Evolutionary conservation across 2,888 invertebrate species (phyloP), one percentile per base, ranked within the genome.

Genomic region (Amiota mariae): DNA sequence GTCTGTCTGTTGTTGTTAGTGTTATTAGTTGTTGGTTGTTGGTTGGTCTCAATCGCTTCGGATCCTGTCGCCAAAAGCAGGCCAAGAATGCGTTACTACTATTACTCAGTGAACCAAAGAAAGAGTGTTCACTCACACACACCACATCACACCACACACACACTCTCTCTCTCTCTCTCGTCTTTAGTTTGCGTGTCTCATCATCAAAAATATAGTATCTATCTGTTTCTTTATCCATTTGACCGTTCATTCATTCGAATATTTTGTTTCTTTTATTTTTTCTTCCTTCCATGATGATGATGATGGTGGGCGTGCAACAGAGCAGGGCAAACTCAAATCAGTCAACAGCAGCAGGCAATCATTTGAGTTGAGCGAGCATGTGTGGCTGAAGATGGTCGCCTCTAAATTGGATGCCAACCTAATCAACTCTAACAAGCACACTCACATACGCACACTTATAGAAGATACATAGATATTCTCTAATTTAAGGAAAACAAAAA

Each of bases 321-420:
- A 36, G 47, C n/a, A 18, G 48, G 70, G 70, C 70, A 67, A 64
- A 15, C 11, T 10, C 70, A 56, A 49, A 48, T 12, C 4, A 49
- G 48, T 9, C 6, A 67, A 36, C 67, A 70, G 46, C 67, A 70
- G 46, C 67, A 81, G 78, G 79, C 86, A 75, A 84, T 86, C 84
- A 84, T 86, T 85, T 79, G 78, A n/a, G n/a, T n/a, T n/a, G n/a
- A n/a, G n/a, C n/a, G n/a, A 79, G 24, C 68, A 73, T 66, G 67
- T 36, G 36, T 71, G 73, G 71, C 71, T 48, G 54, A 73, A 15
- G 84, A 85, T 83, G 82, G 72, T 64, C 79, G 83, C 73, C 76
- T 36, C 6, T 36, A 36, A 36, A 36, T 36, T 36, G 36, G 36
- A 36, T 36, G 36, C 4, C 36, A 36, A 36, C 36, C 36, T 36